Evolutionary conservation across 2,888 invertebrate species (phyloP), one percentile per base, ranked within the genome.

Genomic region (Mesoligia furuncula): DNA sequence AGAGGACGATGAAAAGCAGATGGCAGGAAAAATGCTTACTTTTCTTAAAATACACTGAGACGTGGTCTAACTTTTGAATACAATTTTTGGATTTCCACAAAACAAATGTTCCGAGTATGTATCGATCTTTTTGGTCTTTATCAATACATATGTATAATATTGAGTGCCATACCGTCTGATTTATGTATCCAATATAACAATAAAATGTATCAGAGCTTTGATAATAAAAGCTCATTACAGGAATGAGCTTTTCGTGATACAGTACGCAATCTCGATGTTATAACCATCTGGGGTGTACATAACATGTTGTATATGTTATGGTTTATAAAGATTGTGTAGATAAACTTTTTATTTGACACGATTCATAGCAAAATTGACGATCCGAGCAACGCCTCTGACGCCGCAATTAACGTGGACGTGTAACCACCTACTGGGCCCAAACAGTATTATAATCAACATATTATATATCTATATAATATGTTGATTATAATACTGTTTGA

Each of bases 201-300:
- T 79, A 80, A 73, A 61, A 75, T 7, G 17, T 73, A 65, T 75
- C 66, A 51, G 54, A 65, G 75, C 51, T 36, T 70, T 65, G 75
- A 79, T 81, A 77, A 72, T 61, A 67, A n/a, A n/a, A n/a, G n/a
- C n/a, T n/a, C n/a, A n/a, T n/a, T n/a, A n/a, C n/a, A n/a, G n/a
- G n/a, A 86, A 84, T 83, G 73, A 68, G 67, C 73, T 83, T 88
- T 85, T 80, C 80, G 82, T 85, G 79, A 70, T 57, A 68, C 42
- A 24, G n/a, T 27, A 65, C 57, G 39, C 45, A 61, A 75, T 83
- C 45, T 69, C 45, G 27, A 31, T 68, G 45, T 71, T 45, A 69
- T 61, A 74, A 67, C 64, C 65, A 62, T 69, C 78, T 64, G 75
- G n/a, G 51, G 72, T 82, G 64, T 81, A 80, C 68, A 75, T 73